A percentile compares a stretch with the other conserved stretches of the same genome.
Evolutionary conservation across 1,140 invertebrate genomes (phyloP).

Genomic region (Lucilia sericata): DNA sequence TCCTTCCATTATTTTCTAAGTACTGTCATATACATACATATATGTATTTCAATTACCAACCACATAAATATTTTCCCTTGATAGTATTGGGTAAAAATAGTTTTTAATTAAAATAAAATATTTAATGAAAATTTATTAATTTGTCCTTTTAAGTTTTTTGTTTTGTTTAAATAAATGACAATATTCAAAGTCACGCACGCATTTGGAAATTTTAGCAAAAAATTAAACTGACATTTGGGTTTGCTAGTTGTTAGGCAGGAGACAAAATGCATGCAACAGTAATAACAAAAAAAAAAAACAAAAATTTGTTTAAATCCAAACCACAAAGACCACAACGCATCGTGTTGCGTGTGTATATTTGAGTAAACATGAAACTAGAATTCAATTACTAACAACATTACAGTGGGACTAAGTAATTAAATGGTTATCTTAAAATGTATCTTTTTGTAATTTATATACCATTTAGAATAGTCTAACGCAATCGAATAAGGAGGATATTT

Average conservation of each 20-base stretch:
- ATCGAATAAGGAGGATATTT: no score
- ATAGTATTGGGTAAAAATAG: background rate
- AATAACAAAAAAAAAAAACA: background rate
- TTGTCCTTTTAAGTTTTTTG: background rate
- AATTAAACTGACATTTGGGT: background rate
- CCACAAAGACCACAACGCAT: slow-evolving; percentile 36
- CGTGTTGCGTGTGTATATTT: slow-evolving; percentile 27
- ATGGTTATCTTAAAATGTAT: no score
- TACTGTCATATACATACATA: no score
- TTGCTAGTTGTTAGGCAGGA: background rate
- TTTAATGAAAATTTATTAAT: slow-evolving; percentile 43
- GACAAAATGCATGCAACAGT: background rate
- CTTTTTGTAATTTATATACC: no score
- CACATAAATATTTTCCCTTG: background rate
- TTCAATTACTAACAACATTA: slow-evolving; percentile 40
- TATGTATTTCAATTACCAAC: background rate
- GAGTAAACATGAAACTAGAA: slow-evolving; percentile 38
- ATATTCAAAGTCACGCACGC: slow-evolving; percentile 32
- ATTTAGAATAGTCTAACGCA: no score
- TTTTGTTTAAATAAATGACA: slow-evolving; percentile 1
- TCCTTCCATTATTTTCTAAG: no score
- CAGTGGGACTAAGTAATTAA: background rate
- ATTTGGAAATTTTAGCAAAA: background rate
- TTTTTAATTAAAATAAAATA: slow-evolving; percentile 38
- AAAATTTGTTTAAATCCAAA: slow-evolving; percentile 3